Conservation (phyloP, 2,113 vertebrate genomes). For the Athene cunicularia region DNA sequence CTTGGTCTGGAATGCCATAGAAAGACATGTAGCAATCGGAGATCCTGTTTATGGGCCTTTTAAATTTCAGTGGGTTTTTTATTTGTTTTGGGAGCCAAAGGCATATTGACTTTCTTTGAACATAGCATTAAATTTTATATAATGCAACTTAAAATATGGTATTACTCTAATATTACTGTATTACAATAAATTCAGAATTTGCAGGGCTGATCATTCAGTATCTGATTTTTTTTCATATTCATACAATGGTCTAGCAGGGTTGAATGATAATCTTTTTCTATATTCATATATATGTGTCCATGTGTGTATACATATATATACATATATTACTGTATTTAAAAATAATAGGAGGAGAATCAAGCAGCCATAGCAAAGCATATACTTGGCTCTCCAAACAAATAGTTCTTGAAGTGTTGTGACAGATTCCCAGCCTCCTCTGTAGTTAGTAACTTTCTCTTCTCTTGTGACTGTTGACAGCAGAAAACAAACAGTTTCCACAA, state of each 20-base stretch:
- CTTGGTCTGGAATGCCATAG: background rate
- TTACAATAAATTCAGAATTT: background rate
- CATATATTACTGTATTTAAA: background rate
- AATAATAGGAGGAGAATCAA: background rate
- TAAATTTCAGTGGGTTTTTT: background rate
- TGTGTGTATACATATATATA: background rate
- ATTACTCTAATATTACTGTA: background rate
- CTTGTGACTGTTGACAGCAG: background rate
- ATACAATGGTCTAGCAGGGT: background rate
- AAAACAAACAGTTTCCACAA: background rate
- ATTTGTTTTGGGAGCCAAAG: slow-evolving; percentile 19
- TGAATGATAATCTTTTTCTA: background rate
- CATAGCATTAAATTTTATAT: background rate
- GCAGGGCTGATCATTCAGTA: background rate
- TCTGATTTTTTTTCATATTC: background rate
- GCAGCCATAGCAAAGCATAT: background rate
- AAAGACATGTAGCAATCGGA: background rate
- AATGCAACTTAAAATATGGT: background rate
- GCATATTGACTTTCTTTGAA: background rate
- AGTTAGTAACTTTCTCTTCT: background rate
- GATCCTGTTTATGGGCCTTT: background rate
- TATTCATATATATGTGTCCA: background rate
- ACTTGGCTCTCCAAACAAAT: slow-evolving; percentile 24
- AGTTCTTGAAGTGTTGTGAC: background rate
- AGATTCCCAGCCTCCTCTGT: background rate